phyloP scores from a whole-genome alignment of 2,888 invertebrate genomes.

The Empis stercorea region DNA sequence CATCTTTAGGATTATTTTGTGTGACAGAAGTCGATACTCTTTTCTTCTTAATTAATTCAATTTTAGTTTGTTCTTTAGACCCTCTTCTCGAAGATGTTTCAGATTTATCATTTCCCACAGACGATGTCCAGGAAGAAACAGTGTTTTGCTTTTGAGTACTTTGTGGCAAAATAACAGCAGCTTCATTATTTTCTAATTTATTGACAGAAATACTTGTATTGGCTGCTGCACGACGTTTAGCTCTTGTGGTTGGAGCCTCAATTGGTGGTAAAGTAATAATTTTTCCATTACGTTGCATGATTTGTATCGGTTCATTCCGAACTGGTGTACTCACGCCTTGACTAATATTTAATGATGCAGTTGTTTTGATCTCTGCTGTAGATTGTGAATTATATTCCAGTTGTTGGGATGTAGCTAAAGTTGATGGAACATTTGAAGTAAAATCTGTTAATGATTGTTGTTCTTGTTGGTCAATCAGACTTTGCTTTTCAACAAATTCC shows the following conservation, averaged over 20 bases:
- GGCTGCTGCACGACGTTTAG: slow-evolving; percentile 44
- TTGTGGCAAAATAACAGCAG: background rate
- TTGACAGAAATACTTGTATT: background rate
- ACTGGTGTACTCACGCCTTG: background rate
- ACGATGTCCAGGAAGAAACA: background rate
- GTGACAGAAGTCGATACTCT: slow-evolving; percentile 8
- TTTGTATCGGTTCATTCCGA: slow-evolving; percentile 48
- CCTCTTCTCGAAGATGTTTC: background rate
- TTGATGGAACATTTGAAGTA: background rate
- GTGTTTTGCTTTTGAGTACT: background rate
- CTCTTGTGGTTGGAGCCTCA: slow-evolving; percentile 69
- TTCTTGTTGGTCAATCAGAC: slow-evolving; percentile 34
- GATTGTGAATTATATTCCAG: background rate
- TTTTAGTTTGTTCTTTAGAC: slow-evolving; percentile 2
- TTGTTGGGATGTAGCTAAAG: background rate
- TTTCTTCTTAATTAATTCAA: slow-evolving; percentile 1
- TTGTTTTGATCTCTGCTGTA: background rate
- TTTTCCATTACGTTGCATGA: slow-evolving; percentile 59
- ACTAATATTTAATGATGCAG: too few species aligned
- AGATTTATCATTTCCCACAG: background rate
- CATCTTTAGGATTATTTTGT: slow-evolving; percentile 3
- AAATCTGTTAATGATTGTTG: background rate
- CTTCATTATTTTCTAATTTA: slow-evolving; percentile 8
- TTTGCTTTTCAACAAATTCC: slow-evolving; percentile 58
- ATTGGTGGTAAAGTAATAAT: slow-evolving; percentile 69